Base-by-base conservation (phyloP, 1,140 invertebrate species). In the Pachypeltis micranthus region DNA sequence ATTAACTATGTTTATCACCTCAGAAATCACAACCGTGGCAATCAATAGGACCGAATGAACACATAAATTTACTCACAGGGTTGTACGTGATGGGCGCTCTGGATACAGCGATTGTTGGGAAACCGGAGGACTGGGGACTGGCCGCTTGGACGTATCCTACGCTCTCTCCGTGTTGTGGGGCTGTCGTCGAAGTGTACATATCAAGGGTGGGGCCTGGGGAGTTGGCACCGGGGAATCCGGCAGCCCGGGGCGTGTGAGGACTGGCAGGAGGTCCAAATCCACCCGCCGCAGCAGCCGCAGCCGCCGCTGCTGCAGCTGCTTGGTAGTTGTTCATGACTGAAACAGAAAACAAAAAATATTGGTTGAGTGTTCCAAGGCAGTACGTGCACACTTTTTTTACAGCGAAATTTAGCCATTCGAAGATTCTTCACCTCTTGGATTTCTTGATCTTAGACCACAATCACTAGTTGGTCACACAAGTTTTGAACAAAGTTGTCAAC, bases 271-370 rank as follows among this genome's bases (percentile, higher is more conserved):
- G 83, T 67, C 84, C 89, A 69, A 85, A 88, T 51, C 85, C 85
- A 64, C 78, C 77, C 59, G 80, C 78, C 51, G 80, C 83, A 58
- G 84, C 85, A 67, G 84, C 86, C 47, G 84, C 86, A 44, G 87
- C 86, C 67, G 85, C 85, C 54, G 64, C 67, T 25, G 67, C 67
- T 3, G 67, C 67, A 24, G 67, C 67, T 14, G 87, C 86, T 74
- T 87, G 89, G 78, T 94, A 93, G 81, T 93, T 94, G 81, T 93
- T 94, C 87, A 95, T 92, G 78, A 94, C 90, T 92, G 85, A 59
- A 81, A 81, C 74, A 68, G 55, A 58, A 51, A n/a, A n/a, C n/a
- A n/a, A n/a, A n/a, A n/a, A n/a, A n/a, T n/a, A n/a, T n/a, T n/a
- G n/a, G n/a, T n/a, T n/a, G n/a, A n/a, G n/a, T n/a, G n/a, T n/a